These are phyloP conservation scores for Leptopterna dolabrata DNA, from an alignment of 2,888 invertebrate genomes.

Conservation along the genomic window DNA sequence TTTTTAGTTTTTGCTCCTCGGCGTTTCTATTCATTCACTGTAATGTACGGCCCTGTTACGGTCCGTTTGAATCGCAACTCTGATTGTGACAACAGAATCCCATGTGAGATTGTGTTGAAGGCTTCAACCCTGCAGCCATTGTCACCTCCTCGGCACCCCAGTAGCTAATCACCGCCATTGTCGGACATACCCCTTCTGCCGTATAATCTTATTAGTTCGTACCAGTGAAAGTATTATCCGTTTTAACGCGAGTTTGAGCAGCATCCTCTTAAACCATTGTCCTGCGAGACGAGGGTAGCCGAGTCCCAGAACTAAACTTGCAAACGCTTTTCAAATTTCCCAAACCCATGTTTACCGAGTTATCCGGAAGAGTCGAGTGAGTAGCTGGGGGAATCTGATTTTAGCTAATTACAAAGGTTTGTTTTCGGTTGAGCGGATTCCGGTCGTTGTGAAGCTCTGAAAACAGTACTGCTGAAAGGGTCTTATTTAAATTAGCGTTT, in stretches of 20 bases:
- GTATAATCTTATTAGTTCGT: conserved; percentile 33
- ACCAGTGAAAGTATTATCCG: conserved; percentile 43
- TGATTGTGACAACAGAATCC: conserved; percentile 37
- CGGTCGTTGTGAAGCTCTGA: not conserved
- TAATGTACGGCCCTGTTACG: not conserved
- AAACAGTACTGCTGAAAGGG: not conserved
- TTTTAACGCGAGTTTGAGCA: conserved; percentile 38
- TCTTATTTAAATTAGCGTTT: not conserved
- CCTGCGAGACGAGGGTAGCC: not conserved
- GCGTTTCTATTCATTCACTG: not conserved
- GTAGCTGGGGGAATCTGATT: not conserved
- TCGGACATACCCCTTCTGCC: not conserved
- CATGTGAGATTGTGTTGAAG: not conserved
- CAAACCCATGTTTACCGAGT: conserved; percentile 23
- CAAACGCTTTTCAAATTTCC: conserved; percentile 2
- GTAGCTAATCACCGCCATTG: conserved; percentile 33
- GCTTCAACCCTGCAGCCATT: conserved; percentile 8
- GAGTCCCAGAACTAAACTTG: not conserved
- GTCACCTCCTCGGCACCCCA: not conserved
- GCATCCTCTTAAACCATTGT: not conserved
- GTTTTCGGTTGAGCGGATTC: not conserved
- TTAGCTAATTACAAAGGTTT: conserved; percentile 11
- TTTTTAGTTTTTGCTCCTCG: not conserved
- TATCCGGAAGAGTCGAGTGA: not conserved
- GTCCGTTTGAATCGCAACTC: not conserved